phyloP scores from a whole-genome alignment of 2,113 vertebrate genomes.

The Argyrosomus japonicus region DNA sequence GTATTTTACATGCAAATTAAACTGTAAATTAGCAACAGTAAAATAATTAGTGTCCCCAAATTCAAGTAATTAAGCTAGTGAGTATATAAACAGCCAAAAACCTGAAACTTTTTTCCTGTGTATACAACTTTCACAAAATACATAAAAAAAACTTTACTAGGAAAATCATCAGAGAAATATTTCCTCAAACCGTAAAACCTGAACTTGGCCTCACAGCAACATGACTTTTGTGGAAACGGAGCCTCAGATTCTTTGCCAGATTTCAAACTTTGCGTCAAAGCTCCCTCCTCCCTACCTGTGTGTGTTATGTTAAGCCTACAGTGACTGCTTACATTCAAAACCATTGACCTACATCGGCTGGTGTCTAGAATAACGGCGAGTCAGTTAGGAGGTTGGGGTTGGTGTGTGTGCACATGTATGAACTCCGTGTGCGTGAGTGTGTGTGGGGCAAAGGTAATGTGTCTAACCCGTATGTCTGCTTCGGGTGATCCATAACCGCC shows the following conservation, averaged over 20 bases:
- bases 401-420: slow-evolving; percentile 21
- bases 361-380: slow-evolving; percentile 45
- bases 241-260: slow-evolving; percentile 34
- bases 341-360: slow-evolving; percentile 50
- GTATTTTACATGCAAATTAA: slow-evolving; percentile 55
- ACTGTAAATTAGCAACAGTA: slow-evolving; percentile 36
- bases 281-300: slow-evolving; percentile 26
- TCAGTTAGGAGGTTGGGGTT: slow-evolving; percentile 15
- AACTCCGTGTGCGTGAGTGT: slow-evolving; percentile 8
- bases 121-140: background rate
- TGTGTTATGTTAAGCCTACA: slow-evolving; percentile 52
- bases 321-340: slow-evolving; percentile 64
- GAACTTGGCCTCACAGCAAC: slow-evolving; percentile 7
- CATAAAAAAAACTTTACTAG: background rate
- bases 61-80: slow-evolving; percentile 1
- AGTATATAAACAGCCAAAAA: slow-evolving; percentile 2
- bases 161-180: slow-evolving; percentile 2
- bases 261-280: slow-evolving; percentile 30
- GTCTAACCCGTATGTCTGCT: slow-evolving; percentile 38
- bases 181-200: slow-evolving; percentile 11
- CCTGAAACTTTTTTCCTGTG: background rate
- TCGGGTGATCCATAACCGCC: slow-evolving; percentile 35
- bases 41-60: slow-evolving; percentile 30
- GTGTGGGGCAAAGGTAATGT: slow-evolving; percentile 41
- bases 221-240: background rate